These are phyloP conservation scores for Hemitrygon akajei DNA, from an alignment of 2,797 vertebrate species.

Conservation along the genomic window DNA sequence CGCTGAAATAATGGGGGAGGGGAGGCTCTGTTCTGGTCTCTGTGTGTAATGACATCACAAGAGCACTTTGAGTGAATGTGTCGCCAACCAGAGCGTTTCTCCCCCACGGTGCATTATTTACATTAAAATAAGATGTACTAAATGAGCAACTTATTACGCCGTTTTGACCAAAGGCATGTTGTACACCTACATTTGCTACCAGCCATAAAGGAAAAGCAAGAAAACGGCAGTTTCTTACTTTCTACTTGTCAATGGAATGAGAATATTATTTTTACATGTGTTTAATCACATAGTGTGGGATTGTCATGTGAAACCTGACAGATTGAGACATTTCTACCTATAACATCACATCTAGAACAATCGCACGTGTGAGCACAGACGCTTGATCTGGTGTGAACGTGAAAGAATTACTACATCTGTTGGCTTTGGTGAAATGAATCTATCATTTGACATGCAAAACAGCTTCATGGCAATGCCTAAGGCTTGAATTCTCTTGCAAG, in stretches of 20 bases:
- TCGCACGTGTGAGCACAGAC: background rate
- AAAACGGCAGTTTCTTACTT: background rate
- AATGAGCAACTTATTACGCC: background rate
- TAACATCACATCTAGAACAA: slow-evolving; percentile 21
- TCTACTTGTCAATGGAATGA: background rate
- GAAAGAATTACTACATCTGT: slow-evolving; percentile 14
- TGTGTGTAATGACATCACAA: background rate
- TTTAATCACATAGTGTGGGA: background rate
- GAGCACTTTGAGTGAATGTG: background rate
- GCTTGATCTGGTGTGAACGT: background rate
- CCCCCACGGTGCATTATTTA: background rate
- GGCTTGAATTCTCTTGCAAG: slow-evolving; percentile 12
- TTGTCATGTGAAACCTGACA: slow-evolving; percentile 28
- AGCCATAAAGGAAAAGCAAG: background rate
- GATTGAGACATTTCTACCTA: slow-evolving; percentile 17
- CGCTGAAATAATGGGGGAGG: background rate
- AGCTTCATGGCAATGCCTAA: slow-evolving; percentile 17
- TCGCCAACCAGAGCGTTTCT: background rate
- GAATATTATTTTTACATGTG: background rate
- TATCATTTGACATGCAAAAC: slow-evolving; percentile 25
- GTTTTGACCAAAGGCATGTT: background rate
- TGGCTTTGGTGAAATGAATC: slow-evolving; percentile 22
- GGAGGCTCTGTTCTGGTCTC: background rate
- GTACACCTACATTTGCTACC: background rate
- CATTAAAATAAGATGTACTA: background rate